A percentile compares a stretch with the other conserved stretches of the same genome.
These are phyloP conservation scores for Brachionus asplanchnoidis DNA, from an alignment of 1,140 invertebrate species.

Conservation along the genomic window DNA sequence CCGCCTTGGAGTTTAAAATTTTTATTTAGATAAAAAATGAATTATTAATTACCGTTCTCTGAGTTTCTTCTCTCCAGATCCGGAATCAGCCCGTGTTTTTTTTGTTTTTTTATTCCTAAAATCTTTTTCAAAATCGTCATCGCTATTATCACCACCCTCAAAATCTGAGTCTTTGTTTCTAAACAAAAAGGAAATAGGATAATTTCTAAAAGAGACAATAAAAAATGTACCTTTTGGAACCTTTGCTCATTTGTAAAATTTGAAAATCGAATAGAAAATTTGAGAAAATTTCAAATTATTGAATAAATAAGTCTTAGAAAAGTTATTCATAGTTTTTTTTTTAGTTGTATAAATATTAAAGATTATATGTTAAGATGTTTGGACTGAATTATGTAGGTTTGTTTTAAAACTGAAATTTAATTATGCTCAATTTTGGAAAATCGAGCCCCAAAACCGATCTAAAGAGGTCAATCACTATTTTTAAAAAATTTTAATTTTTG, in stretches of 20 bases:
- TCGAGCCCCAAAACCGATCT: neutral
- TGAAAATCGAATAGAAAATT: neutral
- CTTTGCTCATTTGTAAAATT: constrained; percentile 32
- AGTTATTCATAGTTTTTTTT: neutral
- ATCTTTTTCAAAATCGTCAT: constrained; percentile 33
- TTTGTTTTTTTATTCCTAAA: constrained; percentile 21
- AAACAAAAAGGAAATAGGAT: neutral
- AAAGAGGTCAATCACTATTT: neutral
- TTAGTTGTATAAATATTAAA: neutral
- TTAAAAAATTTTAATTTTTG: neutral
- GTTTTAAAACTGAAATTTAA: neutral
- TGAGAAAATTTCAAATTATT: neutral
- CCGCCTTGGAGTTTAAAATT: neutral
- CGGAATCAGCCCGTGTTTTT: neutral
- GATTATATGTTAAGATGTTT: neutral
- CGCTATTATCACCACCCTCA: neutral
- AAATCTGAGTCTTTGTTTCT: constrained; percentile 25
- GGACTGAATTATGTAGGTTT: neutral
- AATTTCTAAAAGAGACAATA: neutral
- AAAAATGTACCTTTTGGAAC: constrained; percentile 22
- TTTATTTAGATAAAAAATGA: neutral
- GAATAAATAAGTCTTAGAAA: neutral
- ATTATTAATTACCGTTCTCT: neutral
- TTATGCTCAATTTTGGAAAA: neutral
- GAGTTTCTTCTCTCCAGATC: neutral